These are phyloP conservation scores for Bufo bufo DNA, from an alignment of 2,113 vertebrate species.

Conservation along the genomic window DNA sequence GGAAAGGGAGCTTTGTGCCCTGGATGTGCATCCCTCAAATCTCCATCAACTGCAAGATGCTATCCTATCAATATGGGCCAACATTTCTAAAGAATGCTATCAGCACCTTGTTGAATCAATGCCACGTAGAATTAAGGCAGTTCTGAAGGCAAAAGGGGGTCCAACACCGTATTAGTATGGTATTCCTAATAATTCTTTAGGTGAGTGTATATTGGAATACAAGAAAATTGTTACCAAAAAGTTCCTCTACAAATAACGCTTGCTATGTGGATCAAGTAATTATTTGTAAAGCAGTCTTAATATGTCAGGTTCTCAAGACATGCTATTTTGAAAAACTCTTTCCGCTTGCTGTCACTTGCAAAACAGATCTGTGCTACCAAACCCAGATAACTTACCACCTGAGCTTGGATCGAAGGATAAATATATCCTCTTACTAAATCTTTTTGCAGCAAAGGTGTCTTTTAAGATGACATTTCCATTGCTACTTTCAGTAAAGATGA, in stretches of 20 bases:
- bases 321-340: conserved; percentile 4
- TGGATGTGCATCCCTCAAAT: too few species aligned
- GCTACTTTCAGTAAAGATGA: conserved; percentile 41
- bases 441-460: conserved; percentile 25
- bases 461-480: conserved; percentile 51
- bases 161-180: too few species aligned
- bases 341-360: conserved; percentile 13
- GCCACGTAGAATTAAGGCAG: too few species aligned
- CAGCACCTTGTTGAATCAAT: too few species aligned
- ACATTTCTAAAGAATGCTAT: too few species aligned
- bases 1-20: too few species aligned
- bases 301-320: not conserved
- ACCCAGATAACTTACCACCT: conserved; percentile 29
- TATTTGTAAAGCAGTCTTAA: not conserved
- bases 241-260: not conserved
- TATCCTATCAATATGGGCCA: too few species aligned
- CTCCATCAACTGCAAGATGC: too few species aligned
- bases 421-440: conserved; percentile 45
- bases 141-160: too few species aligned
- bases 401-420: conserved; percentile 37
- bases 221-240: not conserved
- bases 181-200: too few species aligned
- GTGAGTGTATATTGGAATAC: too few species aligned
- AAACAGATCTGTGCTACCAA: conserved; percentile 30
- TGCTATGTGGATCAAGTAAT: not conserved